Percentiles rank a stretch among this genome's conserved stretches.
These are phyloP conservation scores for Phrynocephalus guinanensis DNA, from an alignment of 2,797 vertebrate genomes.

Conservation along the genomic window DNA sequence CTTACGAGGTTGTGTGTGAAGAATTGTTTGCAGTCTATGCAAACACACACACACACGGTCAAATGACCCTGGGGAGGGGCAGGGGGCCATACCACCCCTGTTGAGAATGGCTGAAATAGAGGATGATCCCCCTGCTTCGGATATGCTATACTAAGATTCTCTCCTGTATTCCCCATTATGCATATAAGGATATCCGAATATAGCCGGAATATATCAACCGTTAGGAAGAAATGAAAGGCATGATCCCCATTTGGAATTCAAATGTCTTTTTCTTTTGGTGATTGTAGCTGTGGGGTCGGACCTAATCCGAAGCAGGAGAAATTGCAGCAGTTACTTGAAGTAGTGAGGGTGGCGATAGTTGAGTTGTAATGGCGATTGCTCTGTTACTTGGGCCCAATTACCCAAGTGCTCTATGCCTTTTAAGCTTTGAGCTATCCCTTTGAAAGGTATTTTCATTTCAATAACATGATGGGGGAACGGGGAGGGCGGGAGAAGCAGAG, in stretches of 20 bases:
- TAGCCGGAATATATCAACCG: neutral
- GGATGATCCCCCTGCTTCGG: neutral
- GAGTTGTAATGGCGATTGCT: slow-evolving; percentile 48
- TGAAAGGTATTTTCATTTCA: slow-evolving; percentile 68
- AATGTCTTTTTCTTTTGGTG: slow-evolving; percentile 8
- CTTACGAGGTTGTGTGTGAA: too few species aligned
- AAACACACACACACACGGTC: too few species aligned
- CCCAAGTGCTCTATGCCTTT: slow-evolving; percentile 59
- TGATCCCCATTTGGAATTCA: neutral
- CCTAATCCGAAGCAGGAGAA: slow-evolving; percentile 30
- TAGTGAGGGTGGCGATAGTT: neutral
- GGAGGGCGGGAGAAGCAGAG: slow-evolving; percentile 30
- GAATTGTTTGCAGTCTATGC: too few species aligned
- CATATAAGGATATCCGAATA: neutral
- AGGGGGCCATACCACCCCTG: neutral
- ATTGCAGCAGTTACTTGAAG: slow-evolving; percentile 43
- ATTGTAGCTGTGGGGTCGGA: slow-evolving; percentile 14
- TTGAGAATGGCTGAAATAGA: neutral
- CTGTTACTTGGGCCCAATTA: slow-evolving; percentile 64
- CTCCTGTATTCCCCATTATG: neutral
- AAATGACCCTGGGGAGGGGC: too few species aligned
- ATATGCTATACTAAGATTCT: neutral
- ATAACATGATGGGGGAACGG: slow-evolving; percentile 42
- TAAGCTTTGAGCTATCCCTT: slow-evolving; percentile 65
- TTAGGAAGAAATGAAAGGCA: neutral